Evolutionary conservation across 2,113 vertebrate species (phyloP).

Genomic region (Eretmochelys imbricata): DNA sequence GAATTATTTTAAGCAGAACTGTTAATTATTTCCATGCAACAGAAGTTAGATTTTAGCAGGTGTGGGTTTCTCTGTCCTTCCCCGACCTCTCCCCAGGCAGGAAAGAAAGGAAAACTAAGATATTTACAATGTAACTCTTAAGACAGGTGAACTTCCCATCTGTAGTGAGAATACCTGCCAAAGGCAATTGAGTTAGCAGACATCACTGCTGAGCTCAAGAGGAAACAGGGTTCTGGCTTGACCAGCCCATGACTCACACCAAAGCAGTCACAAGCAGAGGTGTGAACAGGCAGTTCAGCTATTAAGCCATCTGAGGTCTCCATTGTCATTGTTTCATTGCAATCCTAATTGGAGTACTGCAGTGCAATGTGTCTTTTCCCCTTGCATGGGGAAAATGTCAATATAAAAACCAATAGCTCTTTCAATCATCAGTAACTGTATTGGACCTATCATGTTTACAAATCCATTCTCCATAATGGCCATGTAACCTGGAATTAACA

Average conservation of each 20-base stretch:
- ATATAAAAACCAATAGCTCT: not conserved
- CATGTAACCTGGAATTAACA: not conserved
- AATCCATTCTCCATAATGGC: not conserved
- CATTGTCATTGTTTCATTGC: not conserved
- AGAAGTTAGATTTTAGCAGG: not conserved
- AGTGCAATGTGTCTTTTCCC: not conserved
- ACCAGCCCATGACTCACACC: accelerated
- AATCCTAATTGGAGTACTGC: not conserved
- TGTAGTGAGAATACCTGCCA: not conserved
- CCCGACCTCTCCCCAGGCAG: not conserved
- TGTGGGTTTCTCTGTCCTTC: accelerated
- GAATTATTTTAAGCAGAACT: not conserved
- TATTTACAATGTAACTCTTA: not conserved
- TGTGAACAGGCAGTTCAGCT: not conserved
- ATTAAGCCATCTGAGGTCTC: not conserved
- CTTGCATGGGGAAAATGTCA: not conserved
- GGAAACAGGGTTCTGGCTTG: not conserved
- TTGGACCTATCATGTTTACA: not conserved
- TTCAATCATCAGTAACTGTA: not conserved
- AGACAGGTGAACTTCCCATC: not conserved
- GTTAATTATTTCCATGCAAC: not conserved
- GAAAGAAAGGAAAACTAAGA: not conserved
- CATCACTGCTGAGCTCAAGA: not conserved
- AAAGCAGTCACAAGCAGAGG: not conserved
- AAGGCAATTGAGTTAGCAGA: not conserved